phyloP scores from a whole-genome alignment of 2,113 vertebrate genomes.

The Geococcyx californianus region DNA sequence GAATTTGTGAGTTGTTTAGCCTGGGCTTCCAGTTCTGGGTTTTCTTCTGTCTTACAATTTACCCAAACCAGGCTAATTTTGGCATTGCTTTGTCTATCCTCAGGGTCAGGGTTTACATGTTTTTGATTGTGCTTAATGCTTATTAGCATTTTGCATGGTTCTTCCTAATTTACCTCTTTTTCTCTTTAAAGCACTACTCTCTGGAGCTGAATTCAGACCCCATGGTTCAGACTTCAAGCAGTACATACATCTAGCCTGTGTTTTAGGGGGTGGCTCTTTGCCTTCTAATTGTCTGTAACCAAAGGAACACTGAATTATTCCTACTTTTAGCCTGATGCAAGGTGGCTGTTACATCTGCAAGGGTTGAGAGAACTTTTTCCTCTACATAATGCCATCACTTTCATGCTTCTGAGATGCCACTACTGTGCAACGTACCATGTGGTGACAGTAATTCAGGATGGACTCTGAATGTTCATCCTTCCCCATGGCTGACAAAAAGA shows the following conservation, averaged over 20 bases:
- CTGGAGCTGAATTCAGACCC: not conserved
- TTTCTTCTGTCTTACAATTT: not conserved
- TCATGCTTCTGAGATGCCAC: not conserved
- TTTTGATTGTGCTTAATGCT: not conserved
- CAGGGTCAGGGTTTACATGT: not conserved
- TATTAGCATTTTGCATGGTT: not conserved
- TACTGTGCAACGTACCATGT: slow-evolving; percentile 81
- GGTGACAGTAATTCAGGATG: slow-evolving; percentile 80
- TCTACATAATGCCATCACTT: not conserved
- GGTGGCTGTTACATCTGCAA: not conserved
- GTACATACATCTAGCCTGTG: not conserved
- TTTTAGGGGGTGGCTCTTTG: not conserved
- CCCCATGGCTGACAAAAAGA: slow-evolving; percentile 86
- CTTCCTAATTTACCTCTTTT: not conserved
- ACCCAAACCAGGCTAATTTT: not conserved
- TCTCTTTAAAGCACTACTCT: not conserved
- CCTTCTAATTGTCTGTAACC: not conserved
- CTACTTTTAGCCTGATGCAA: not conserved
- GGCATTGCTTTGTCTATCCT: not conserved
- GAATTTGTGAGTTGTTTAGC: not conserved
- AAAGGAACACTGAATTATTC: not conserved
- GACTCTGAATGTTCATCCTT: slow-evolving; percentile 82
- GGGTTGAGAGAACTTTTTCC: not conserved
- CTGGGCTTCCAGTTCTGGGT: not conserved
- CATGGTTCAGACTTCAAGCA: not conserved